These are phyloP conservation scores for Crenuchus spilurus DNA, from an alignment of 2,797 vertebrate species.

Conservation along the genomic window DNA sequence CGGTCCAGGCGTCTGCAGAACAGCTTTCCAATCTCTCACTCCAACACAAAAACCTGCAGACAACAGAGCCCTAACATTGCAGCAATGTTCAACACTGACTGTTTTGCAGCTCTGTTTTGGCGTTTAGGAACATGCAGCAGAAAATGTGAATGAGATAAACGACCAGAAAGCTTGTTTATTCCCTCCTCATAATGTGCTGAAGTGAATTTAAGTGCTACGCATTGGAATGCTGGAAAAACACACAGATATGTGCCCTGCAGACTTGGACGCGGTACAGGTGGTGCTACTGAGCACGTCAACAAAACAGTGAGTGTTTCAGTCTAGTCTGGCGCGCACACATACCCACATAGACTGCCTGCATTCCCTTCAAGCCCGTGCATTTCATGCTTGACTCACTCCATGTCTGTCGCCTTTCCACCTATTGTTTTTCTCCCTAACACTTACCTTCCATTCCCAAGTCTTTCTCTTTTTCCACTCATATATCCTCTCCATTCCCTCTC, in stretches of 20 bases:
- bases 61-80: conserved; percentile 15
- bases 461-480: conserved; percentile 40
- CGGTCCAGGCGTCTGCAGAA: conserved; percentile 51
- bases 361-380: neutral
- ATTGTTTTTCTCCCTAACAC: conserved; percentile 34
- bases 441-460: conserved; percentile 13
- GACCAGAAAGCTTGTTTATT: conserved; percentile 28
- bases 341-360: conserved; percentile 1
- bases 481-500: conserved; percentile 22
- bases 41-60: conserved; percentile 12
- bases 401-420: conserved; percentile 30
- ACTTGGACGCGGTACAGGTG: conserved; percentile 33
- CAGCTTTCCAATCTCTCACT: conserved; percentile 49
- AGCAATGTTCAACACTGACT: conserved; percentile 9
- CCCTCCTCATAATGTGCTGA: conserved; percentile 6
- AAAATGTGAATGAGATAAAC: conserved; percentile 21
- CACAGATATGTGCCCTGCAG: neutral
- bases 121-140: conserved; percentile 11
- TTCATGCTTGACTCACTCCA: conserved; percentile 16
- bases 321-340: neutral
- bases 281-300: conserved; percentile 30
- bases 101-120: conserved; percentile 9
- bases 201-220: conserved; percentile 13
- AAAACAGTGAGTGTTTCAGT: conserved; percentile 11
- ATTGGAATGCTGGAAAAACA: conserved; percentile 36